phyloP scores from a whole-genome alignment of 2,888 invertebrate species.

The Ceriagrion tenellum region DNA sequence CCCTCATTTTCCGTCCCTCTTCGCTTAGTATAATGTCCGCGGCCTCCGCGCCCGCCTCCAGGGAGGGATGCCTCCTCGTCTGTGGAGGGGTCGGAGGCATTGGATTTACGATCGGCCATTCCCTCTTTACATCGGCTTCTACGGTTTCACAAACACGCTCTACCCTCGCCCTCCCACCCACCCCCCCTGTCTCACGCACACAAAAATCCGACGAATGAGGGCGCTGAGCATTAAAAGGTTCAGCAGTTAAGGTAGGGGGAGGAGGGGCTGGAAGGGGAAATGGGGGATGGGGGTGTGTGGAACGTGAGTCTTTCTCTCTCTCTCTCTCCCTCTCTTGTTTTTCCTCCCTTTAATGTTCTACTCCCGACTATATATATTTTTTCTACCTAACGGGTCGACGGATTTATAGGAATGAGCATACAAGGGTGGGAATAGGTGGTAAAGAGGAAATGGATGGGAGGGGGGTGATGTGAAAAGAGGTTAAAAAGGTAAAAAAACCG shows the following conservation, averaged over 20 bases:
- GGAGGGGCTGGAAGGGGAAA: slow-evolving; percentile 22
- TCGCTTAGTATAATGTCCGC: too few species aligned
- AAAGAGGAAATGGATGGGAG: neutral
- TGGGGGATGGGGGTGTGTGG: too few species aligned
- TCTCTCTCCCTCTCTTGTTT: neutral
- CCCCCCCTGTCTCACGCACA: slow-evolving; percentile 3
- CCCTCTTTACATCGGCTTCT: slow-evolving; percentile 55
- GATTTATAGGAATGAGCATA: slow-evolving; percentile 62
- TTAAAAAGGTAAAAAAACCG: neutral
- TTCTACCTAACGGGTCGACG: slow-evolving; percentile 35
- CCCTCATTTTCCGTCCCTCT: too few species aligned
- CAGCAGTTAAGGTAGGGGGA: neutral
- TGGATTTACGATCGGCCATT: slow-evolving; percentile 44
- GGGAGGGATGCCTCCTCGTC: neutral
- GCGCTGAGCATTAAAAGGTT: slow-evolving; percentile 24
- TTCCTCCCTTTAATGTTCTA: neutral
- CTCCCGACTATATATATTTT: neutral
- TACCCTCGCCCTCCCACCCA: too few species aligned
- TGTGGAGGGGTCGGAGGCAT: neutral
- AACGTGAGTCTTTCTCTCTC: neutral
- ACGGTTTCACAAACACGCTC: slow-evolving; percentile 63
- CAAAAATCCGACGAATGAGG: slow-evolving; percentile 41
- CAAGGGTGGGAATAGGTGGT: slow-evolving; percentile 47
- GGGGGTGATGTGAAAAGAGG: neutral
- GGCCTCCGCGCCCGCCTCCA: too few species aligned